Evolutionary conservation across 2,888 invertebrate genomes (phyloP).

Genomic region (Brenthis daphne): DNA sequence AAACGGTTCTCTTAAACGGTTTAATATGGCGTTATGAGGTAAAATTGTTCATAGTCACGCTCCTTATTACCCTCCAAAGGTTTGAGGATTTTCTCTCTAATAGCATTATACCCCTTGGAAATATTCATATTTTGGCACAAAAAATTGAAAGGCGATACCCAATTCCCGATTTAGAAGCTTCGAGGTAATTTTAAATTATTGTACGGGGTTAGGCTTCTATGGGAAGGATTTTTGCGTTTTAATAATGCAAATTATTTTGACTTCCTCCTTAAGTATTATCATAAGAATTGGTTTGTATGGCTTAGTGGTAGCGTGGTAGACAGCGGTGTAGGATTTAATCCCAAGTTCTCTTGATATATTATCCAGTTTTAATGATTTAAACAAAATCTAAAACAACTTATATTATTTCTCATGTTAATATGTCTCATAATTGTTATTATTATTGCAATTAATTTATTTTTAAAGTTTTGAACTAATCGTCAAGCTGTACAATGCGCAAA

Average conservation of each 20-base stretch:
- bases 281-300: background rate
- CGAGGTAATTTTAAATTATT: constrained; percentile 23
- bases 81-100: constrained; percentile 74
- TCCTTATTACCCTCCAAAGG: constrained; percentile 69
- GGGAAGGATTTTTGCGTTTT: constrained; percentile 1
- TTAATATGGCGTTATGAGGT: constrained; percentile 72
- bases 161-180: constrained; percentile 12
- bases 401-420: background rate
- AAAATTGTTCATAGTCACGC: constrained; percentile 74
- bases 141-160: constrained; percentile 43
- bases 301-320: no score
- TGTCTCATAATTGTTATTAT: background rate
- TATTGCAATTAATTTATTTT: background rate
- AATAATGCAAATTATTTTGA: no score
- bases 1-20: constrained; percentile 40
- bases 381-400: no score
- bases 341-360: no score
- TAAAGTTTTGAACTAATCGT: background rate
- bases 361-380: no score
- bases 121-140: constrained; percentile 57
- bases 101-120: constrained; percentile 69
- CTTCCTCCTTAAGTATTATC: no score
- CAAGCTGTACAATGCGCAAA: background rate
- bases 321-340: no score
- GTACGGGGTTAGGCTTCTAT: constrained; percentile 8